phyloP scores from a whole-genome alignment of 2,797 vertebrate genomes.

The Scomberomorus guttatus region DNA sequence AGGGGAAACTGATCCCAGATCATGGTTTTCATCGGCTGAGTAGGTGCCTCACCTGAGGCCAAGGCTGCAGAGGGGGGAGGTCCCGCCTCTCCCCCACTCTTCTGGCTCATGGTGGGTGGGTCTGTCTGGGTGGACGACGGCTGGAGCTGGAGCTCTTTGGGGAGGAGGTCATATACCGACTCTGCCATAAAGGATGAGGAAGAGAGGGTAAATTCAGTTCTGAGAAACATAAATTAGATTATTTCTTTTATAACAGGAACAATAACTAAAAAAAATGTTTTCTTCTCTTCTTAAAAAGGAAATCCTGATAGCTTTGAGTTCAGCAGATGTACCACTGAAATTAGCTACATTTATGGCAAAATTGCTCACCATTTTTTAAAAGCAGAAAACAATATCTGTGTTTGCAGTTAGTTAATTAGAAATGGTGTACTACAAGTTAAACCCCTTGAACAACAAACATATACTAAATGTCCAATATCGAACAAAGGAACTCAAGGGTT shows the following conservation, averaged over 20 bases:
- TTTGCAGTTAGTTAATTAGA: constrained; percentile 15
- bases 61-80: constrained; percentile 95
- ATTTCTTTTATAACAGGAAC: constrained; percentile 11
- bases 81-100: constrained; percentile 97
- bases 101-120: constrained; percentile 98
- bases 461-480: background rate
- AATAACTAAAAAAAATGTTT: background rate
- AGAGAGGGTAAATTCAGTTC: constrained; percentile 48
- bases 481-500: background rate
- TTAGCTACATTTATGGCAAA: background rate
- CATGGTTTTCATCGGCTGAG: constrained; percentile 74
- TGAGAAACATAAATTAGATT: constrained; percentile 32
- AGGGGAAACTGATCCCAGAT: constrained; percentile 76
- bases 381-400: constrained; percentile 4
- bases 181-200: constrained; percentile 83
- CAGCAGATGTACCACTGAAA: constrained; percentile 8
- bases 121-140: constrained; percentile 92
- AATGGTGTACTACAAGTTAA: background rate
- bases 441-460: background rate
- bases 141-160: constrained; percentile 98
- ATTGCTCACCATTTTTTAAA: background rate
- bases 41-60: constrained; percentile 94
- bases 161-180: constrained; percentile 99
- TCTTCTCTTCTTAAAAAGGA: background rate
- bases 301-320: background rate